A percentile compares a stretch with the other conserved stretches of the same genome.
Conservation (phyloP, 2,888 invertebrate species). For the Lissonota sp. region DNA sequence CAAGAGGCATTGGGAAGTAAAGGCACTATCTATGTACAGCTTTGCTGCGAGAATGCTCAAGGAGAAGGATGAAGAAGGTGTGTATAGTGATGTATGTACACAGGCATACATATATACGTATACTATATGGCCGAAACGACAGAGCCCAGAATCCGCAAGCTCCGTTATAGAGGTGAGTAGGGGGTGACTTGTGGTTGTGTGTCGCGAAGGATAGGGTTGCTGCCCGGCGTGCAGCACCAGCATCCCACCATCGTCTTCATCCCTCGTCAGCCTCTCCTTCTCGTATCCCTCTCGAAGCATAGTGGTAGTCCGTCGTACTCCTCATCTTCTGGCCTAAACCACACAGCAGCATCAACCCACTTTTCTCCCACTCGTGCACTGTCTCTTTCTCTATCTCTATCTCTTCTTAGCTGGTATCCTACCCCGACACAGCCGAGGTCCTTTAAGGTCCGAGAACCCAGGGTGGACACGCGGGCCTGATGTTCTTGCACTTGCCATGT, state of each 20-base stretch:
- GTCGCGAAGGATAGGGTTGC: constrained; percentile 81
- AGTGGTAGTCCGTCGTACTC: constrained; percentile 44
- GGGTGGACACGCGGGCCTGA: constrained; percentile 72
- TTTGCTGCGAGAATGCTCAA: constrained; percentile 39
- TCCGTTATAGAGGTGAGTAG: constrained; percentile 63
- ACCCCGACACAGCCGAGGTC: constrained; percentile 38
- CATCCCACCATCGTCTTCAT: constrained; percentile 51
- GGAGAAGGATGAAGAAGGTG: constrained; percentile 38
- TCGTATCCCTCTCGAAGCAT: constrained; percentile 3
- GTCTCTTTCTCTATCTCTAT: constrained; percentile 1
- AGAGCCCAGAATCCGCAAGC: constrained; percentile 66
- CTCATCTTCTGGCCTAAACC: constrained; percentile 43
- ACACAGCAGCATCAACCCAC: constrained; percentile 20
- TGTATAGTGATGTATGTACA: constrained; percentile 33
- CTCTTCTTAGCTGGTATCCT: constrained; percentile 16
- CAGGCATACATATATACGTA: constrained; percentile 69
- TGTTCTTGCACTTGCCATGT: constrained; percentile 78
- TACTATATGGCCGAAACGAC: constrained; percentile 64
- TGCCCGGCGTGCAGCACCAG: constrained; percentile 55
- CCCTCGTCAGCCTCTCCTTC: constrained; percentile 48
- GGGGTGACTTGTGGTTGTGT: constrained; percentile 82
- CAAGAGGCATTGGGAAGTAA: constrained; percentile 13
- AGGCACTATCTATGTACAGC: constrained; percentile 2
- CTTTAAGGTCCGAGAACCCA: constrained; percentile 67
- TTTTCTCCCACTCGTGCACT: constrained; percentile 11